Evolutionary conservation across 2,113 vertebrate genomes (phyloP), one percentile per base, ranked within the genome.

Genomic region (Lagopus leucura): DNA sequence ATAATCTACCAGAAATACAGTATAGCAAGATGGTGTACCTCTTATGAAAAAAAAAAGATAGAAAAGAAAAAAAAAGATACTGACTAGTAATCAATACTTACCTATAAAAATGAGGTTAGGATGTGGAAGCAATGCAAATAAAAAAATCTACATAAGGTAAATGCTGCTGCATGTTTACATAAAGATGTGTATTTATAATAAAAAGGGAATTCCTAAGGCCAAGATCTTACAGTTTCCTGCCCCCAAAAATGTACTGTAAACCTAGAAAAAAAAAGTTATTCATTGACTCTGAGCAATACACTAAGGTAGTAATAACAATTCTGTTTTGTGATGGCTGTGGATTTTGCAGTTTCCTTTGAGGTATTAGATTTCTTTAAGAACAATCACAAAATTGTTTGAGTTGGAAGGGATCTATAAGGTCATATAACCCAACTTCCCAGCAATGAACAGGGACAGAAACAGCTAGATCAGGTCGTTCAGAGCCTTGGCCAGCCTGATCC

Each of bases 261-360:
- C 6, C 4, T 64, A 75, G 25, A 82, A 71, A 36, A 54, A 58
- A 2, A 73, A 54, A 36, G 24, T n/a, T 40, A 66, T 32, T 78
- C 6, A 47, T 50, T 8, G 70, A 30, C 19, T 77, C 25, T 45
- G 6, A 47, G 2, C 11, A 69, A 32, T 54, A 17, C 22, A 61
- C 24, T 25, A 75, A 89, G 15, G 20, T 22, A 69, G 19, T 4
- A 60, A 50, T 64, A 86, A 11, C 2, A 77, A 45, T 22, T 57
- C 25, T 67, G 16, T 8, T 60, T 77, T 86, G 38, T 75, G 16
- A 57, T 47, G 22, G 8, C 34, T 78, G 4, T 60, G 5, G 58
- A 57, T 86, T 83, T 93, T 74, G 14, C 27, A 50, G 30, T 78
- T 55, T 57, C 11, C 14, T 74, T 75, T 89, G 58, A 87, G n/a